These are phyloP conservation scores for Acromyrmex charruanus DNA, from an alignment of 1,140 invertebrate species.

Conservation along the genomic window DNA sequence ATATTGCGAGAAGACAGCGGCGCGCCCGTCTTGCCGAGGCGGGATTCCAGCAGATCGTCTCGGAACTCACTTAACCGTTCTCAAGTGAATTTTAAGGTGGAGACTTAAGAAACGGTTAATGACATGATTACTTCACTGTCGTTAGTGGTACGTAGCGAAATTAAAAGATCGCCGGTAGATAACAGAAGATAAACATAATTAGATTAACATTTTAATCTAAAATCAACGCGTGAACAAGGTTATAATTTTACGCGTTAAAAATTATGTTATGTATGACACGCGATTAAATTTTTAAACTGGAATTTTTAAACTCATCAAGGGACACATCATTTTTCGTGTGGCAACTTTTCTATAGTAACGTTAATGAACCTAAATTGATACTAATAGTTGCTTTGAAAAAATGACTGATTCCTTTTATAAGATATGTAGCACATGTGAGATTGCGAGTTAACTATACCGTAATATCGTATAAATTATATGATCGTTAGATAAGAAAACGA, in stretches of 20 bases:
- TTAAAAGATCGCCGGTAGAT: neutral
- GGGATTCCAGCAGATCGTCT: neutral
- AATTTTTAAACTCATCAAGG: neutral
- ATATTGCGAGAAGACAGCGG: slow-evolving; percentile 29
- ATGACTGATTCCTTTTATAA: neutral
- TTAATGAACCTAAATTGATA: neutral
- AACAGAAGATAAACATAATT: neutral
- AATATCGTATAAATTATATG: slow-evolving; percentile 10
- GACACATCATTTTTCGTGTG: neutral
- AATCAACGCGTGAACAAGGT: neutral
- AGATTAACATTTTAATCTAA: neutral
- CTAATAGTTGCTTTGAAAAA: neutral
- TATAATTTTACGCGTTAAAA: neutral
- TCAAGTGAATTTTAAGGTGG: neutral
- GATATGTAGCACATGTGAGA: neutral
- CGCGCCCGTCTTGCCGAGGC: neutral
- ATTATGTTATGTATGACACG: neutral
- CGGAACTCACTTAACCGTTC: slow-evolving; percentile 18
- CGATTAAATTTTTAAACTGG: neutral
- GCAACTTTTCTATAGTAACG: neutral
- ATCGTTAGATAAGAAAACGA: slow-evolving; percentile 1
- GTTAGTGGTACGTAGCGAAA: neutral
- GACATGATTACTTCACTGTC: neutral
- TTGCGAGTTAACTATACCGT: neutral
- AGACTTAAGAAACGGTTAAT: slow-evolving; percentile 4